phyloP scores from a whole-genome alignment of 2,888 invertebrate genomes.

The Aleiodes leptofemur region DNA sequence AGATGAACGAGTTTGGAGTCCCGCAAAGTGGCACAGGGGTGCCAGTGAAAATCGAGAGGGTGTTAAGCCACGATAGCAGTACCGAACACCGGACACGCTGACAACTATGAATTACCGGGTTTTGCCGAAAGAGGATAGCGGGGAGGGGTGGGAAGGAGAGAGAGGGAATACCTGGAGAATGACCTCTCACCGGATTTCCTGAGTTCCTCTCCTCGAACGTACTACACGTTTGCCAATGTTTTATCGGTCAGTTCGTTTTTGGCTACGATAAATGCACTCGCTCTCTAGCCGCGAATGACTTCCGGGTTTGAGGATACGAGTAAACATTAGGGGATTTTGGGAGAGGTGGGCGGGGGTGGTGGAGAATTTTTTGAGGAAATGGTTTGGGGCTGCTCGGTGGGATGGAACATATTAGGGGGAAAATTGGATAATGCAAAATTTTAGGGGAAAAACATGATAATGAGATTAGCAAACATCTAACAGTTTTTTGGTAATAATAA shows the following conservation, averaged over 20 bases:
- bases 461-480: too few species aligned
- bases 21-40: conserved; percentile 5
- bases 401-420: too few species aligned
- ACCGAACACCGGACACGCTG: conserved; percentile 51
- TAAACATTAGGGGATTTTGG: too few species aligned
- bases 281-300: conserved; percentile 1
- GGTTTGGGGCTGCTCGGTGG: too few species aligned
- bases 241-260: conserved; percentile 1
- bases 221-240: conserved; percentile 17
- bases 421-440: too few species aligned
- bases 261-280: too few species aligned
- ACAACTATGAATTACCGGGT: conserved; percentile 62
- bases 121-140: conserved; percentile 11
- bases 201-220: not conserved
- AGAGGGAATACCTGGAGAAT: conserved; percentile 3
- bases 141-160: conserved; percentile 27
- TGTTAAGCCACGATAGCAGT: conserved; percentile 56
- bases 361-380: too few species aligned
- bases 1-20: conserved; percentile 23
- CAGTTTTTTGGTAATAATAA: too few species aligned
- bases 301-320: not conserved
- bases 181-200: not conserved
- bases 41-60: conserved; percentile 43
- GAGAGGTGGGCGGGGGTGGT: too few species aligned
- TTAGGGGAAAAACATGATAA: too few species aligned